Conservation (phyloP, 2,888 invertebrate genomes). For the Cylloceria caligata region DNA sequence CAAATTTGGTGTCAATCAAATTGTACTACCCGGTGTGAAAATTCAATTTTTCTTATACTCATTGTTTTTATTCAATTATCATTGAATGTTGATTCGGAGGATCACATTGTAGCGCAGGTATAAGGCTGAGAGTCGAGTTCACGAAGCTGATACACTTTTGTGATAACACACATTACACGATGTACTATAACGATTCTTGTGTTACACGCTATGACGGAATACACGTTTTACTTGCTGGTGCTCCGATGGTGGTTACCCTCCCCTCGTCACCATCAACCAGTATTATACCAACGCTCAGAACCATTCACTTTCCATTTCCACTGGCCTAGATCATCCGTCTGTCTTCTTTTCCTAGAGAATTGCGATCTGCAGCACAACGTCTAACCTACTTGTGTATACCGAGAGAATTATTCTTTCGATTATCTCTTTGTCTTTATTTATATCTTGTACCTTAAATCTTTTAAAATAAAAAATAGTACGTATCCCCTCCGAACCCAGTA, state of each 20-base stretch:
- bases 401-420: neutral
- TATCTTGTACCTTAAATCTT: neutral
- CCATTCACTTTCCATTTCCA: slow-evolving; percentile 83
- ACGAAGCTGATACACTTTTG: slow-evolving; percentile 22
- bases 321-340: slow-evolving; percentile 82
- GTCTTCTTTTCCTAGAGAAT: slow-evolving; percentile 77
- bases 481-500: too few relatives aligned
- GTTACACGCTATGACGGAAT: slow-evolving; percentile 49
- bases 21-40: neutral
- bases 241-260: slow-evolving; percentile 24
- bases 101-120: neutral
- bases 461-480: neutral
- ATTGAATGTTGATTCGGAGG: neutral
- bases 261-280: slow-evolving; percentile 31
- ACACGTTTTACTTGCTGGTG: slow-evolving; percentile 29
- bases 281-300: slow-evolving; percentile 51
- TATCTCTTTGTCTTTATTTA: neutral
- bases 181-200: slow-evolving; percentile 34
- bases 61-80: neutral
- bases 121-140: neutral
- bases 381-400: slow-evolving; percentile 3
- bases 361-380: slow-evolving; percentile 67
- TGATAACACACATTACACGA: slow-evolving; percentile 36
- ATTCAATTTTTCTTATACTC: too few relatives aligned
- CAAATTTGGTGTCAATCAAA: neutral